A percentile compares a stretch with the other conserved stretches of the same genome.
Conservation (phyloP, 2,113 vertebrate species). For the Oncorhynchus kisutch region DNA sequence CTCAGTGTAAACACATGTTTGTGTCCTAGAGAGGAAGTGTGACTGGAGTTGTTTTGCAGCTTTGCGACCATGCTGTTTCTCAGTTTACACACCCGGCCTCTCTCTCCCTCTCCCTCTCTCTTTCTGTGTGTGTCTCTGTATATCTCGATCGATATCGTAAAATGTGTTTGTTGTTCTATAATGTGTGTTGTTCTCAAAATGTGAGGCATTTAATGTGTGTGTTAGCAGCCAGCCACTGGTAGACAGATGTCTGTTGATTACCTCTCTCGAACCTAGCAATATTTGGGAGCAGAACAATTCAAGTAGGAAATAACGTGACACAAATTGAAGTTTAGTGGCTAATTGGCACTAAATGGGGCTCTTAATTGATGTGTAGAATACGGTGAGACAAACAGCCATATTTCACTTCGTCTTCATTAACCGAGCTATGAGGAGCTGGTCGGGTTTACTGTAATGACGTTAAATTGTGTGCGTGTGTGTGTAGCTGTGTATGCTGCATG, state of each 20-base stretch:
- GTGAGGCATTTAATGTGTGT: not conserved
- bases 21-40: no score
- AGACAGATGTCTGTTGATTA: constrained; percentile 51
- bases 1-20: no score
- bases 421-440: constrained; percentile 43
- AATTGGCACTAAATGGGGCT: constrained; percentile 74
- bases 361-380: constrained; percentile 67
- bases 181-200: constrained; percentile 1
- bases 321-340: constrained; percentile 72
- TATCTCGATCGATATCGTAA: not conserved
- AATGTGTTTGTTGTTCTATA: not conserved
- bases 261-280: constrained; percentile 31
- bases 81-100: not conserved
- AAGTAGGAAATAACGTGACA: constrained; percentile 65
- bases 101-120: not conserved
- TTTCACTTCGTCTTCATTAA: constrained; percentile 78
- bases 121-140: not conserved
- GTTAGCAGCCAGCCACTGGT: constrained; percentile 4
- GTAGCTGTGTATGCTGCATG: no score
- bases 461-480: constrained; percentile 36
- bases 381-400: constrained; percentile 72
- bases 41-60: not conserved
- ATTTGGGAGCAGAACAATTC: constrained; percentile 44
- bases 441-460: constrained; percentile 61
- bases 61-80: not conserved